Evolutionary conservation across 92 coral and sea anemone species (phyloP).

Genomic region (Heteractis magnifica): DNA sequence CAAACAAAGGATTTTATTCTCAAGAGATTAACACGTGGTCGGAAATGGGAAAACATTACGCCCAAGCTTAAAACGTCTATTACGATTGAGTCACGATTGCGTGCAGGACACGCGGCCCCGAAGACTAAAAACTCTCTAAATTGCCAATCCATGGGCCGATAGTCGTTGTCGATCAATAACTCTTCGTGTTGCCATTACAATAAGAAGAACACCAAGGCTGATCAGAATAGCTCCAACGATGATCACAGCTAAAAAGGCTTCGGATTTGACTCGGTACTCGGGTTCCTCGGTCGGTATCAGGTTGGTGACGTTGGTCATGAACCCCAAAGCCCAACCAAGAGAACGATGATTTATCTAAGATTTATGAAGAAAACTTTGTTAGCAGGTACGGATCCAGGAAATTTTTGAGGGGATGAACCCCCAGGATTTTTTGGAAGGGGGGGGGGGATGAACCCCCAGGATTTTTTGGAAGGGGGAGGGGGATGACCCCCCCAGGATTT

Average conservation of each 20-base stretch:
- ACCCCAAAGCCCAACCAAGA: conserved; percentile 96
- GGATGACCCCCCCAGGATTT: too few relatives aligned
- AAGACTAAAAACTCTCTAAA: conserved; percentile 1
- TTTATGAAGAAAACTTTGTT: neutral
- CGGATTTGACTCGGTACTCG: conserved; percentile 46
- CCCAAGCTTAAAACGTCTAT: neutral
- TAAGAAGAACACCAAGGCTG: conserved; percentile 58
- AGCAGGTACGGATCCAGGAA: neutral
- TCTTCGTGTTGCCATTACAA: conserved; percentile 38
- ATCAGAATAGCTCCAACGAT: conserved; percentile 78
- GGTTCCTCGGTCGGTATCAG: conserved; percentile 74
- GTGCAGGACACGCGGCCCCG: too few relatives aligned
- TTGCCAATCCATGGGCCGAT: conserved; percentile 33
- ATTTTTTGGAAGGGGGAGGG: too few relatives aligned
- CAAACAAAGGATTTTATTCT: too few relatives aligned
- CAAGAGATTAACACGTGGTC: too few relatives aligned
- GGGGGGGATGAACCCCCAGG: too few relatives aligned
- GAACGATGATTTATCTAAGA: conserved; percentile 61
- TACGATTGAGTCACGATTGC: neutral
- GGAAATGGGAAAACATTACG: neutral
- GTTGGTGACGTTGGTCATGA: conserved; percentile 95
- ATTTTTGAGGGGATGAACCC: too few relatives aligned
- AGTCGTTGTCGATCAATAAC: conserved; percentile 40
- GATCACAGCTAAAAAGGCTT: conserved; percentile 66
- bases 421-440: too few relatives aligned